Evolutionary conservation across 2,888 invertebrate species (phyloP).

Genomic region (Eurytoma californica): DNA sequence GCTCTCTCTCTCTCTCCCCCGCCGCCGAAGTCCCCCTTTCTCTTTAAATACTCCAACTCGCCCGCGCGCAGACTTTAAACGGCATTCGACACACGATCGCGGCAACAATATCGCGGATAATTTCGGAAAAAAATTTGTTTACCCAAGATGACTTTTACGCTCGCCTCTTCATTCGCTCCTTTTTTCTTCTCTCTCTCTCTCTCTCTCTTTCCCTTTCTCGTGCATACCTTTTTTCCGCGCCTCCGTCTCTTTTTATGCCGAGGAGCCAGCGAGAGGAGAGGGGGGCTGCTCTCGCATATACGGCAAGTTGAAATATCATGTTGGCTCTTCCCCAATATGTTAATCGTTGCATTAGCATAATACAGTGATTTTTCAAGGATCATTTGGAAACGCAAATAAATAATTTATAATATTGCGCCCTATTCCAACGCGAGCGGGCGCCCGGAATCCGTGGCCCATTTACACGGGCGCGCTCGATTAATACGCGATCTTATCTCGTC

Average conservation of each 20-base stretch:
- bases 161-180: slow-evolving; percentile 22
- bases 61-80: slow-evolving; percentile 7
- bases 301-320: slow-evolving; percentile 73
- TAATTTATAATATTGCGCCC: slow-evolving; percentile 74
- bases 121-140: slow-evolving; percentile 51
- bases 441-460: slow-evolving; percentile 58
- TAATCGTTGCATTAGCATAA: slow-evolving; percentile 75
- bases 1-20: slow-evolving; percentile 8
- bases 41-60: not conserved
- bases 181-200: slow-evolving; percentile 19
- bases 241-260: slow-evolving; percentile 38
- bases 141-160: slow-evolving; percentile 49
- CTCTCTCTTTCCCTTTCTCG: not conserved
- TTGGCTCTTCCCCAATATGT: slow-evolving; percentile 72
- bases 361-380: slow-evolving; percentile 75
- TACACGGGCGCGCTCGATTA: slow-evolving; percentile 55
- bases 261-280: not conserved
- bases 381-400: slow-evolving; percentile 75
- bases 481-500: slow-evolving; percentile 56
- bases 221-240: slow-evolving; percentile 9
- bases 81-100: slow-evolving; percentile 15
- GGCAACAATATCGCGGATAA: slow-evolving; percentile 32
- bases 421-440: slow-evolving; percentile 57
- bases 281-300: slow-evolving; percentile 18
- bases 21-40: not conserved